These are phyloP conservation scores for Aporrectodea caliginosa DNA, from an alignment of 1,140 invertebrate genomes.

Conservation along the genomic window DNA sequence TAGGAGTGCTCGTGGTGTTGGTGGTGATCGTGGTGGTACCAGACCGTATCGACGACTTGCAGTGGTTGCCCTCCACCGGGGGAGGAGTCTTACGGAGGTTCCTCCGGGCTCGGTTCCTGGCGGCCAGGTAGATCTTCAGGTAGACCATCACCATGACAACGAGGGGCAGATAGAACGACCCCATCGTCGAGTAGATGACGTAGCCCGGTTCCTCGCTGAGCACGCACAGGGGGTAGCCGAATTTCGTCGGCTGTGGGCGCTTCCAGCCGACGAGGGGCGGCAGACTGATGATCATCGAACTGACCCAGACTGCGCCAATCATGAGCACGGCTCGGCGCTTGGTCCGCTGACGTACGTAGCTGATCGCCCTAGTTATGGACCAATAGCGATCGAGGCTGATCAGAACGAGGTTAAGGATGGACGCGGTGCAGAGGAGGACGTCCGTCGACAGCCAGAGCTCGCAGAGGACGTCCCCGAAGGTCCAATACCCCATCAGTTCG, in stretches of 20 bases:
- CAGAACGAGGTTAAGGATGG: slow-evolving; percentile 93
- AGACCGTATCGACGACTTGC: not conserved
- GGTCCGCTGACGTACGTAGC: slow-evolving; percentile 89
- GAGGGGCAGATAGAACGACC: slow-evolving; percentile 60
- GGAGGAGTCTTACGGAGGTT: not conserved
- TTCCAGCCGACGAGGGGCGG: slow-evolving; percentile 95
- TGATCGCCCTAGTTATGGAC: slow-evolving; percentile 93
- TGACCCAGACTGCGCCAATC: slow-evolving; percentile 90
- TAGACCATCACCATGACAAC: slow-evolving; percentile 59
- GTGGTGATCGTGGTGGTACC: not conserved
- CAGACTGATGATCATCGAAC: slow-evolving; percentile 90
- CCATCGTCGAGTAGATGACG: slow-evolving; percentile 51
- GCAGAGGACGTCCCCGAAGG: slow-evolving; percentile 71
- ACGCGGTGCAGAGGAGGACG: slow-evolving; percentile 91
- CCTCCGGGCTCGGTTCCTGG: slow-evolving; percentile 30
- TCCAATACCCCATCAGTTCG: slow-evolving; percentile 91
- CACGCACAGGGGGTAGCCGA: slow-evolving; percentile 52
- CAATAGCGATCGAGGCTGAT: slow-evolving; percentile 94
- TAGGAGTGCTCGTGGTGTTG: not conserved
- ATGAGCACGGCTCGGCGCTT: slow-evolving; percentile 81
- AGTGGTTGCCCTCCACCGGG: not conserved
- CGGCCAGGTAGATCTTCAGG: slow-evolving; percentile 48
- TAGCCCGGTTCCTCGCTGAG: slow-evolving; percentile 57
- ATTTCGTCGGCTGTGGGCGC: slow-evolving; percentile 59
- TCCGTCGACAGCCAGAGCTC: slow-evolving; percentile 72